A percentile compares a stretch with the other conserved stretches of the same genome.
Evolutionary conservation across 2,888 invertebrate genomes (phyloP).

Genomic region (Creontiades dilutus): DNA sequence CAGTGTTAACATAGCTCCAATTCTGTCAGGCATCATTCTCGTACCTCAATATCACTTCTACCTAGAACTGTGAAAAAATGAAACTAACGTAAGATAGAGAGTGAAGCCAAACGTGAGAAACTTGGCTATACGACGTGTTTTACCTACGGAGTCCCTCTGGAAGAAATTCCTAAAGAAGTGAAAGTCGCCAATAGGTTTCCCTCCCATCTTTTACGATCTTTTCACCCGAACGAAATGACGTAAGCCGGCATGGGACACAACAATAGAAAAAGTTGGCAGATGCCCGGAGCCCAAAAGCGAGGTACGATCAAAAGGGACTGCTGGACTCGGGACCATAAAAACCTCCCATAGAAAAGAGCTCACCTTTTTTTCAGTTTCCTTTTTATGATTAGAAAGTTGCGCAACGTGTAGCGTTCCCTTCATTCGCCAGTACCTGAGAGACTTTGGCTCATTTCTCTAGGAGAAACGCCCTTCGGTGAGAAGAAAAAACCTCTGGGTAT

Average conservation of each 20-base stretch:
- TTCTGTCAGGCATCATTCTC: no score
- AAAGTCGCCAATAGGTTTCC: conserved; percentile 29
- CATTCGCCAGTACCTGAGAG: conserved; percentile 19
- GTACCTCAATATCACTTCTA: no score
- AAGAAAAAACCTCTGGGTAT: conserved; percentile 4
- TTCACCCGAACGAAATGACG: conserved; percentile 24
- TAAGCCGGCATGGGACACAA: conserved; percentile 4
- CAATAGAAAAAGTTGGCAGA: conserved; percentile 41
- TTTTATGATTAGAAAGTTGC: conserved; percentile 32
- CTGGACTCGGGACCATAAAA: neutral
- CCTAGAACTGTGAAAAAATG: no score
- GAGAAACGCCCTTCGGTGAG: neutral
- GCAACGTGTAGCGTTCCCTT: neutral
- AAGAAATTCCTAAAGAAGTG: conserved; percentile 1
- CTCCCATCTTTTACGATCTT: neutral
- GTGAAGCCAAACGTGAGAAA: neutral
- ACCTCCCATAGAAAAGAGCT: conserved; percentile 12
- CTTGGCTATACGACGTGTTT: neutral
- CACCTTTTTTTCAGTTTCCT: conserved; percentile 34
- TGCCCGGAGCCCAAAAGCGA: neutral
- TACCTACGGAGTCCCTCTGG: neutral
- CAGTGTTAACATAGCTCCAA: no score
- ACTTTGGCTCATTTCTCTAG: neutral
- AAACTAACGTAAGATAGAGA: neutral
- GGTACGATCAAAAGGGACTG: neutral